Base-by-base conservation (phyloP, 2,888 invertebrate species). In the Cheilosia scutellata region DNA sequence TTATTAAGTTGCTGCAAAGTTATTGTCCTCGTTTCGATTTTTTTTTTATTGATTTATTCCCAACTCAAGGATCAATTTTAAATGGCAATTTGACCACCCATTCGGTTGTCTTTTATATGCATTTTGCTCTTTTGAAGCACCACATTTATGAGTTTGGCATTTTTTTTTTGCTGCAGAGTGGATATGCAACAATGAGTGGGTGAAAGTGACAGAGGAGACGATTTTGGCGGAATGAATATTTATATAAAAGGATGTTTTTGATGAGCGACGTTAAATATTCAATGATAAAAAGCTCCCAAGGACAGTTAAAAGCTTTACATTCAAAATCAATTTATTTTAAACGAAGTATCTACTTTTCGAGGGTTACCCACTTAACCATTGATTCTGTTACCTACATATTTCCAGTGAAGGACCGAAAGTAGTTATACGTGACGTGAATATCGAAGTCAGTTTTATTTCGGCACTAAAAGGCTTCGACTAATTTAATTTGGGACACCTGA, bases 11-110 rank as follows among this genome's bases (percentile, higher is more conserved):
- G 57, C 65, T 57, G 74, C 55, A 25, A 80, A 80, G 75, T 80
- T 70, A 80, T 71, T 75, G 60, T 74, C 57, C 62, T 37, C 74
- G 70, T 84, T 75, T 84, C 47, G 60, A 62, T 66, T 75, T 79
- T 76, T 76, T 75, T 80, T 76, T 80, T 76, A 84, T 80, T 66
- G 84, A 84, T 65, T 70, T 71, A 80, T 55, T 71, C 57, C 31
- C 7, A 55, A 70, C 44, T 74, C 53, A 60, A 60, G 75, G 37
- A 80, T 66, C 58, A 75, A 70, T 75, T 70, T 75, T 75, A 20
- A 65, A 74, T 70, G 51, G n/a, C 29, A 11, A 25, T 4, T 20
- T 29, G 53, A n/a, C 13, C 49, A 47, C 70, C 55, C 60, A 80
- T 70, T 75, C 65, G 40, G 60, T 55, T 84, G 11, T 31, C 58